Conservation (phyloP, 2,797 vertebrate genomes). For the Phrynocephalus forsythii region DNA sequence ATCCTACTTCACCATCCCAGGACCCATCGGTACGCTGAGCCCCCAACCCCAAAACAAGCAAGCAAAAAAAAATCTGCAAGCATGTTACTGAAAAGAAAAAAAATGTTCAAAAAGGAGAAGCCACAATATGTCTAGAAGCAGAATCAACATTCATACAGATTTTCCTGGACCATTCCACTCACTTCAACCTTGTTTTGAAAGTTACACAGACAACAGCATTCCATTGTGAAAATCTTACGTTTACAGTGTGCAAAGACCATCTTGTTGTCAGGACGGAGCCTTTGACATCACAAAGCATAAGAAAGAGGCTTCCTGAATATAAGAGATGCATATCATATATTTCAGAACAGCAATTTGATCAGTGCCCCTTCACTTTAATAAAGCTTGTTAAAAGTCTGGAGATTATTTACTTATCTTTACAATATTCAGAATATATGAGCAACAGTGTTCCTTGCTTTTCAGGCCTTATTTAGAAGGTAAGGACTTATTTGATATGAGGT, state of each 20-base stretch:
- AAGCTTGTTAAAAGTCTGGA: neutral
- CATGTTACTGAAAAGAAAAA: too few species aligned
- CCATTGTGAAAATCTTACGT: neutral
- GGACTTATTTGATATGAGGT: neutral
- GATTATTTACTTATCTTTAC: constrained; percentile 15
- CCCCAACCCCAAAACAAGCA: too few species aligned
- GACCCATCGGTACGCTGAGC: too few species aligned
- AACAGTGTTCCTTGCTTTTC: neutral
- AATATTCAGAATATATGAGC: neutral
- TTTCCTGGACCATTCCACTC: too few species aligned
- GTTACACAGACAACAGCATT: neutral
- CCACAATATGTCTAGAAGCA: too few species aligned
- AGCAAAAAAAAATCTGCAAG: too few species aligned
- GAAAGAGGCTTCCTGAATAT: neutral
- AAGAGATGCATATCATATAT: neutral
- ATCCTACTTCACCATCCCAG: neutral
- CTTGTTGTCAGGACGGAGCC: neutral
- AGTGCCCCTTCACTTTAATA: neutral
- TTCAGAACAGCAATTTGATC: neutral
- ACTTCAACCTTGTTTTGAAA: neutral
- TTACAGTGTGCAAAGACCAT: neutral
- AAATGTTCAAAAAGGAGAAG: too few species aligned
- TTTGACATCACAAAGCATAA: neutral
- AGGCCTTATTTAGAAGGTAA: constrained; percentile 26
- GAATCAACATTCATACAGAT: too few species aligned